Percentiles rank a stretch among this genome's conserved stretches.
Evolutionary conservation across 2,113 vertebrate species (phyloP).

Genomic region (Cyprinodon variegatus): DNA sequence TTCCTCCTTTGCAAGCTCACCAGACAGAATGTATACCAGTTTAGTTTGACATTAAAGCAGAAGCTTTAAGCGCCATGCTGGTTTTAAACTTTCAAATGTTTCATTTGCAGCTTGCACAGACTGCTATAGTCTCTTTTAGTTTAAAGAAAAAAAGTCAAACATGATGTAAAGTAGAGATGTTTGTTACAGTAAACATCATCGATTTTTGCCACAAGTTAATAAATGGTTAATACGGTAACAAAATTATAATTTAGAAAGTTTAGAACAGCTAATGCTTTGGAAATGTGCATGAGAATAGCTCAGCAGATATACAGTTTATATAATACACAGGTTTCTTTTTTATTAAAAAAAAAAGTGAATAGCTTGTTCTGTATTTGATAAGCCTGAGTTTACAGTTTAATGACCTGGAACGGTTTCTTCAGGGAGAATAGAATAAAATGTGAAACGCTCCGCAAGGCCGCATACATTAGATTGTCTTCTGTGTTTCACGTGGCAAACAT

Average conservation of each 20-base stretch:
- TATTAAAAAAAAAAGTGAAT: background rate
- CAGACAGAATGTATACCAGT: background rate
- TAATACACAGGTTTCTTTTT: background rate
- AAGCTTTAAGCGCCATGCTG: background rate
- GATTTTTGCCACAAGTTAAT: too few species aligned
- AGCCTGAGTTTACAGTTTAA: background rate
- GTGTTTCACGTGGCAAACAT: constrained; percentile 18
- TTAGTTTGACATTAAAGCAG: background rate
- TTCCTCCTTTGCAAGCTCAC: background rate
- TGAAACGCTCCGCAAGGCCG: constrained; percentile 36
- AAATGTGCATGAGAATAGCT: background rate
- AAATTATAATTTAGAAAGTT: background rate
- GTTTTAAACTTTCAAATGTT: background rate
- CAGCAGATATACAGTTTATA: background rate
- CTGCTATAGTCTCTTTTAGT: background rate
- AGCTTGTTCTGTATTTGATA: background rate
- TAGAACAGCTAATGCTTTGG: background rate
- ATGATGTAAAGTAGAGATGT: too few species aligned
- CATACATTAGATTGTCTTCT: constrained; percentile 29
- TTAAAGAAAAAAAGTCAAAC: background rate
- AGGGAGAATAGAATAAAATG: background rate
- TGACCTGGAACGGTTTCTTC: background rate
- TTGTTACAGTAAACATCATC: too few species aligned
- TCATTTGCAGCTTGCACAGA: too few species aligned
- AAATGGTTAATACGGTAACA: background rate